Conservation (phyloP, 2,797 vertebrate genomes). For the Decapterus maruadsi region DNA sequence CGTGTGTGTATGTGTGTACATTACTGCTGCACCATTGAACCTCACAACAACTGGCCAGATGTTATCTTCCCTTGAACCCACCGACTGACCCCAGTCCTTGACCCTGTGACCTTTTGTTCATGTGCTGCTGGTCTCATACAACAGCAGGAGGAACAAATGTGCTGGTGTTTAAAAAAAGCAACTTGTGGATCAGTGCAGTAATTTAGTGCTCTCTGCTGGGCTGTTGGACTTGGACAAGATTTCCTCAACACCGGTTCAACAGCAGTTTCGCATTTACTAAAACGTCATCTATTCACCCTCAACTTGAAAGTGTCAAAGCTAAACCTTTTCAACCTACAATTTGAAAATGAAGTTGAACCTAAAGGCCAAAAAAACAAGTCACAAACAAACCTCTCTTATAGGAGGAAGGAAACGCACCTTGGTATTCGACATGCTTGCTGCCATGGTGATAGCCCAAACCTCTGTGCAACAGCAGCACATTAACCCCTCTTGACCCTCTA, state of each 20-base stretch:
- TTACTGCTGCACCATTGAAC: constrained; percentile 18
- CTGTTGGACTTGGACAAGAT: constrained; percentile 27
- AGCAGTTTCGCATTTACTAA: constrained; percentile 29
- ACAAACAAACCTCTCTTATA: constrained; percentile 70
- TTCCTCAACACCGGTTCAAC: constrained; percentile 31
- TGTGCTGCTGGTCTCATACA: constrained; percentile 28
- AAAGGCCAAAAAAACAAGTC: constrained; percentile 75
- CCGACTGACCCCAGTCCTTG: constrained; percentile 41
- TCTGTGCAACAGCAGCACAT: constrained; percentile 86
- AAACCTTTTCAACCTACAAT: constrained; percentile 63
- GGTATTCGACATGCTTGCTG: constrained; percentile 73
- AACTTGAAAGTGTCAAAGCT: constrained; percentile 55
- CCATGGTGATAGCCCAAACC: constrained; percentile 84
- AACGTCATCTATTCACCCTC: constrained; percentile 44
- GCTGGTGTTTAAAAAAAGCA: constrained; percentile 26
- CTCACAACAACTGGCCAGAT: constrained; percentile 43
- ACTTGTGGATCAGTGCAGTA: constrained; percentile 36
- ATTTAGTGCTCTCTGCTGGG: constrained; percentile 49
- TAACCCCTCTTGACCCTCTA: constrained; percentile 90
- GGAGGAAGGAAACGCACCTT: constrained; percentile 66
- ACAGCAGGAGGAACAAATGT: constrained; percentile 42
- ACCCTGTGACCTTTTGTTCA: constrained; percentile 48
- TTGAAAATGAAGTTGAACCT: constrained; percentile 74
- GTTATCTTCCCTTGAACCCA: constrained; percentile 58
- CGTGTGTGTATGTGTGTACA: constrained; percentile 11